Percentiles rank a stretch among this genome's conserved stretches.
These are phyloP conservation scores for Spicauda simplicius DNA, from an alignment of 2,888 invertebrate species.

Conservation along the genomic window DNA sequence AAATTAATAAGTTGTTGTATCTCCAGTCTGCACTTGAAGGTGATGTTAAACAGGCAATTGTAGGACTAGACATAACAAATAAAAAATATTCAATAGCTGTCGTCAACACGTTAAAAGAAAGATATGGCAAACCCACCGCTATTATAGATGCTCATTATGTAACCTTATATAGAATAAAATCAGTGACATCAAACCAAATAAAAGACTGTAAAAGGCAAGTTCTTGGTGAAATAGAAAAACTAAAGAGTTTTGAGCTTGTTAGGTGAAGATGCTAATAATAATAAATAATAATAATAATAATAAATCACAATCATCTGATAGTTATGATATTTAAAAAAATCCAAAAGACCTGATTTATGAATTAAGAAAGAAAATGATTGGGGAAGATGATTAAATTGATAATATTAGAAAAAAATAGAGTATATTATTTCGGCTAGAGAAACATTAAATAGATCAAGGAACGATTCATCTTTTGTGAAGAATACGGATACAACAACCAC, in stretches of 20 bases:
- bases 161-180: constrained; percentile 39
- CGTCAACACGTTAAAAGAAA: constrained; percentile 36
- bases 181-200: constrained; percentile 12
- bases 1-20: constrained; percentile 46
- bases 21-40: constrained; percentile 42
- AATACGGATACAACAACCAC: neutral
- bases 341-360: constrained; percentile 40
- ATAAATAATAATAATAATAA: too few species aligned
- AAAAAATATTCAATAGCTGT: constrained; percentile 42
- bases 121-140: constrained; percentile 34
- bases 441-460: constrained; percentile 22
- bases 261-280: constrained; percentile 45
- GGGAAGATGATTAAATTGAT: constrained; percentile 31
- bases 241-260: constrained; percentile 43
- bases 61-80: constrained; percentile 42
- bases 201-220: constrained; percentile 35
- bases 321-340: constrained; percentile 39
- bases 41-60: constrained; percentile 38
- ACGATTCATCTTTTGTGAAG: neutral
- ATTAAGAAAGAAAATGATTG: constrained; percentile 33
- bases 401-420: constrained; percentile 34
- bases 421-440: constrained; percentile 39
- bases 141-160: constrained; percentile 44
- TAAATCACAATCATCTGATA: constrained; percentile 41
- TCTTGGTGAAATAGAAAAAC: constrained; percentile 44